These are phyloP conservation scores for Novumbra hubbsi DNA, from an alignment of 2,797 vertebrate species.

Conservation along the genomic window DNA sequence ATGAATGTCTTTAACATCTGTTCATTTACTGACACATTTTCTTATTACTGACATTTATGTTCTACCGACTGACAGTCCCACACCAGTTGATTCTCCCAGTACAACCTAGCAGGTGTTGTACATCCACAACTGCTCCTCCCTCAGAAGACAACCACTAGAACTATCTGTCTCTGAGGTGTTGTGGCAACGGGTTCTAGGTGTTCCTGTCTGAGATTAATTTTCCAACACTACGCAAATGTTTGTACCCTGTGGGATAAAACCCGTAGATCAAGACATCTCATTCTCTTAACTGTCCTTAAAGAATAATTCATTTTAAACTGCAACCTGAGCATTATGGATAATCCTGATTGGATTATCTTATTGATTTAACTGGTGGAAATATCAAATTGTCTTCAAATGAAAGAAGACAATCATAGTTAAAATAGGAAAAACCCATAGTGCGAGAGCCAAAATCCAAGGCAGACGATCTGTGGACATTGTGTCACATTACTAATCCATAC, in stretches of 20 bases:
- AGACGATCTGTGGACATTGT: neutral
- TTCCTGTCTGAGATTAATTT: neutral
- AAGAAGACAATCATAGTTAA: no score
- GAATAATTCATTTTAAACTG: no score
- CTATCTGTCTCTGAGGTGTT: slow-evolving; percentile 7
- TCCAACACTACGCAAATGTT: neutral
- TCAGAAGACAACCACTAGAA: slow-evolving; percentile 7
- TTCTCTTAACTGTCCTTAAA: no score
- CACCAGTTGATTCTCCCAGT: no score
- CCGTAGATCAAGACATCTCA: neutral
- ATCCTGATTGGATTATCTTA: no score
- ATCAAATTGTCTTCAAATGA: no score
- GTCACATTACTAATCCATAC: neutral
- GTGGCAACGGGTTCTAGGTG: neutral
- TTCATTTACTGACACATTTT: slow-evolving; percentile 21
- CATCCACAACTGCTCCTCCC: neutral
- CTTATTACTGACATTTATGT: neutral
- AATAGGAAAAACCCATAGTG: no score
- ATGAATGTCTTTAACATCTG: slow-evolving; percentile 20
- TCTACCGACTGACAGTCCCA: no score
- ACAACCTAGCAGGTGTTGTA: no score
- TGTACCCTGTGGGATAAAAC: neutral
- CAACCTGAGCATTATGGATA: no score
- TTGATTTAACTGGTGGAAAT: no score
- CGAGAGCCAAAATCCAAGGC: no score